Evolutionary conservation across 2,113 vertebrate species (phyloP), one percentile per base, ranked within the genome.

Genomic region (Dendropsophus ebraccatus): DNA sequence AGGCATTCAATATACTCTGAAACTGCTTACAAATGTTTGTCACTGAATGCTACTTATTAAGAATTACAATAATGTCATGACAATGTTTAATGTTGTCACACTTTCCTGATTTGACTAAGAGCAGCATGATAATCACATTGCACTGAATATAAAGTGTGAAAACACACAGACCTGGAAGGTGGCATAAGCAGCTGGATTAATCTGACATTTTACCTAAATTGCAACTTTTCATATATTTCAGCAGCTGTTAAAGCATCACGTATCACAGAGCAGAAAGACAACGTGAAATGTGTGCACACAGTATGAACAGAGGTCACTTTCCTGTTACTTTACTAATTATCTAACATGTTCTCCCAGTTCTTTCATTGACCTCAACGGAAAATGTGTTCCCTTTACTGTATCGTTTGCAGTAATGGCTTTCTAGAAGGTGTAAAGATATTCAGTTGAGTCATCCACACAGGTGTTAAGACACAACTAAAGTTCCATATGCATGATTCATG

Each of bases 51-150:
- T 62, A 21, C 25, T 69, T 81, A 28, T 67, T 49, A 50, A 67
- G 14, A 81, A 81, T 49, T 67, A 23, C 37, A 81, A 69, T 67
- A 58, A 81, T 69, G 79, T 81, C 79, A 65, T 65, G 45, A 67
- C 56, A 81, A 50, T 67, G 79, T 67, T 80, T 67, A 67, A 49
- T 67, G 41, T 69, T 67, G 79, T 81, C 60, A 67, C 58, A 81
- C 79, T 17, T 67, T 30, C 17, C 60, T 6, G 54, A 19, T 60
- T 67, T 81, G 58, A 67, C 76, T 37, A 58, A 58, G 52, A 21
- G 45, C 79, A 32, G 60, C 37, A 67, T 65, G 60, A 67, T 69
- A 65, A 81, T 69, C 41, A 50, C 79, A 69, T 81, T 67, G 13
- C 79, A 50, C 79, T 81, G 79, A 25, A 67, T 81, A 65, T 49